These are phyloP conservation scores for Anthopleura xanthogrammica DNA, from an alignment of 92 coral and sea anemone genomes.

Conservation along the genomic window DNA sequence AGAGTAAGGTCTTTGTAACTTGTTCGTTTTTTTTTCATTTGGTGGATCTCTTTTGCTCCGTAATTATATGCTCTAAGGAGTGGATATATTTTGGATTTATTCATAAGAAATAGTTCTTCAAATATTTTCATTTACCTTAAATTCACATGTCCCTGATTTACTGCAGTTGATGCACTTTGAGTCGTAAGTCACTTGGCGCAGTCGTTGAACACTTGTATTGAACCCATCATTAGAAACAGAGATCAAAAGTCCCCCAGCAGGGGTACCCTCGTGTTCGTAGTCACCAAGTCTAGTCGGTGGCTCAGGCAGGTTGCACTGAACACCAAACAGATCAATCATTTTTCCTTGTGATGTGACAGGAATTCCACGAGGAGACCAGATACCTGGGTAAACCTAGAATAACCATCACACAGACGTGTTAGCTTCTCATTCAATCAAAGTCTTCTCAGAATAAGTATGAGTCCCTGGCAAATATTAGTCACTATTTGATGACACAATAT, in stretches of 20 bases:
- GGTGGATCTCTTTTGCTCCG: too few species aligned
- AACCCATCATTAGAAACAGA: conserved; percentile 45
- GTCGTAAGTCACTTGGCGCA: conserved; percentile 51
- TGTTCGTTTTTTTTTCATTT: too few species aligned
- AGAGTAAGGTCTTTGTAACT: too few species aligned
- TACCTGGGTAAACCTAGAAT: conserved; percentile 27
- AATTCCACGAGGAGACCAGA: conserved; percentile 39
- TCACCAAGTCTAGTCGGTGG: conserved; percentile 32
- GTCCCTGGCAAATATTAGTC: too few species aligned
- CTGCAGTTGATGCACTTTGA: conserved; percentile 55
- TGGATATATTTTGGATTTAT: too few species aligned
- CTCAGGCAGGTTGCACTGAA: conserved; percentile 47
- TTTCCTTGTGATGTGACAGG: conserved; percentile 31
- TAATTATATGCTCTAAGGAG: too few species aligned
- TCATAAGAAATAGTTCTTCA: too few species aligned
- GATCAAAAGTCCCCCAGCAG: conserved; percentile 56
- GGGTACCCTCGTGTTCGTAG: conserved; percentile 25
- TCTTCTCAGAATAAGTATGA: too few species aligned
- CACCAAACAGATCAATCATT: conserved; percentile 48
- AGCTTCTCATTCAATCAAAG: too few species aligned
- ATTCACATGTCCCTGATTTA: conserved; percentile 37
- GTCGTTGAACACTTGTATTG: conserved; percentile 22
- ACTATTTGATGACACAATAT: too few species aligned
- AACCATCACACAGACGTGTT: background rate
- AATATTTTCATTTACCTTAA: conserved; percentile 26